A percentile compares a stretch with the other conserved stretches of the same genome.
Conservation (phyloP, 2,797 vertebrate species). For the Parauchenoglanis punctatus region DNA sequence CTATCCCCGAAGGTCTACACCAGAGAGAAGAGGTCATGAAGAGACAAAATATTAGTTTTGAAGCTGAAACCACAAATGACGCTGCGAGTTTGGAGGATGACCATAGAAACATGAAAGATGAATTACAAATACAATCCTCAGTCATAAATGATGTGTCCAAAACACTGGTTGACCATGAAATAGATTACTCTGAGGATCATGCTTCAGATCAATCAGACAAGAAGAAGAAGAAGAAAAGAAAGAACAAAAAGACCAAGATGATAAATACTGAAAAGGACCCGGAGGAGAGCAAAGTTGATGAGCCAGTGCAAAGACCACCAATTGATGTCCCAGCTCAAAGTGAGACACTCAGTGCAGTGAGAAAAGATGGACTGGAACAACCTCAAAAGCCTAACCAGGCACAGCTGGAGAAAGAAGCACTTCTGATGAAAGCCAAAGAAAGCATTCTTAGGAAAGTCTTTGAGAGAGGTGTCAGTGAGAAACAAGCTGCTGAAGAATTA, state of each 20-base stretch:
- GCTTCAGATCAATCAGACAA: slow-evolving; percentile 49
- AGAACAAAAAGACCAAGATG: slow-evolving; percentile 49
- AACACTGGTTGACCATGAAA: slow-evolving; percentile 25
- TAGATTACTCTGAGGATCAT: slow-evolving; percentile 29
- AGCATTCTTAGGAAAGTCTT: slow-evolving; percentile 79
- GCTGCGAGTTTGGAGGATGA: slow-evolving; percentile 1
- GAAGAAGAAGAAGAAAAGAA: slow-evolving; percentile 54
- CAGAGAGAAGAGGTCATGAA: slow-evolving; percentile 12
- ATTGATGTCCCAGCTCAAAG: slow-evolving; percentile 33
- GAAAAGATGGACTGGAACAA: slow-evolving; percentile 45
- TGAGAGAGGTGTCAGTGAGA: slow-evolving; percentile 73
- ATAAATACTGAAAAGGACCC: slow-evolving; percentile 31
- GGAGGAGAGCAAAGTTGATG: slow-evolving; percentile 28
- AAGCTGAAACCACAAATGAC: slow-evolving; percentile 18
- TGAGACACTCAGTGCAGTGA: slow-evolving; percentile 35
- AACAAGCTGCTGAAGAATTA: slow-evolving; percentile 75
- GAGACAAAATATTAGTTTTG: slow-evolving; percentile 7
- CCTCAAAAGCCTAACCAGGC: slow-evolving; percentile 62
- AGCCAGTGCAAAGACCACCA: slow-evolving; percentile 38
- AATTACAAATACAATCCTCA: slow-evolving; percentile 1
- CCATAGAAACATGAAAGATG: neutral
- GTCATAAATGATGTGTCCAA: neutral
- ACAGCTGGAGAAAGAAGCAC: slow-evolving; percentile 68
- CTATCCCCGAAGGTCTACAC: neutral
- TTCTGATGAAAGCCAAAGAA: slow-evolving; percentile 77